phyloP scores from a whole-genome alignment of 2,113 vertebrate species.

The Atlantisia rogersi region DNA sequence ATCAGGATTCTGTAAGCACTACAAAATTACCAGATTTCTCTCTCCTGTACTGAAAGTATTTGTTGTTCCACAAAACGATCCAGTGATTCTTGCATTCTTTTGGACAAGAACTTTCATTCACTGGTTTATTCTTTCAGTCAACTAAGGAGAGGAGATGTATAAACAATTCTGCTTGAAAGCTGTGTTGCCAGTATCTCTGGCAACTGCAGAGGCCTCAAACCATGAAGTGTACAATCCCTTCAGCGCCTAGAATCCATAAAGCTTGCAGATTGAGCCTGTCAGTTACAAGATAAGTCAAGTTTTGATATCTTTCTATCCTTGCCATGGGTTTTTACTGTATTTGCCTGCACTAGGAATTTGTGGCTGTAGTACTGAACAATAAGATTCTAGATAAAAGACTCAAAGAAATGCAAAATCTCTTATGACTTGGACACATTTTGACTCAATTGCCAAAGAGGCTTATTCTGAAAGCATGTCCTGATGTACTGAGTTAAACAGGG shows the following conservation, averaged over 20 bases:
- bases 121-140: background rate
- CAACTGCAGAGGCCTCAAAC: background rate
- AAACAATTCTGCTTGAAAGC: background rate
- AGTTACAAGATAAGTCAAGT: background rate
- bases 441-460: background rate
- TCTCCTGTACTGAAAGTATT: background rate
- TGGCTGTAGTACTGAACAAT: background rate
- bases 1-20: background rate
- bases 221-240: background rate
- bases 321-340: background rate
- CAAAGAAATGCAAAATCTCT: background rate
- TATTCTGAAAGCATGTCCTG: background rate
- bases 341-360: background rate
- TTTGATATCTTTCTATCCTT: background rate
- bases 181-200: background rate
- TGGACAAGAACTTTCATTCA: background rate
- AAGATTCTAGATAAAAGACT: background rate
- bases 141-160: background rate
- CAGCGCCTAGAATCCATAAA: background rate
- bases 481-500: background rate
- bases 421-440: accelerated
- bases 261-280: background rate
- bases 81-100: background rate
- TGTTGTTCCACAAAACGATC: background rate
- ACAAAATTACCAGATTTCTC: background rate